Percentiles rank a stretch among this genome's conserved stretches.
These are phyloP conservation scores for Numenius arquata DNA, from an alignment of 2,113 vertebrate genomes.

Conservation along the genomic window DNA sequence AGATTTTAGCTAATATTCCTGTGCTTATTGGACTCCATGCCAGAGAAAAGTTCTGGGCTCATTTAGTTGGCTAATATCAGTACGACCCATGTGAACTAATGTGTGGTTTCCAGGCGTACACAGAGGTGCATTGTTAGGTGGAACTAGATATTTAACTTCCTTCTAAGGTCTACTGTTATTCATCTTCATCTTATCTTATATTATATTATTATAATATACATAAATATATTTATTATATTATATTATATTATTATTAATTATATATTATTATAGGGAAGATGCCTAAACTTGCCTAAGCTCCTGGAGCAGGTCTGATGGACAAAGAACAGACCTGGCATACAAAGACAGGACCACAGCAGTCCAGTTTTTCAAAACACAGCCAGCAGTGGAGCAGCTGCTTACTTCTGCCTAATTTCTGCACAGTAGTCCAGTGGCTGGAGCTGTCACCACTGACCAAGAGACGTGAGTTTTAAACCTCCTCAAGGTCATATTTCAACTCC, in stretches of 20 bases:
- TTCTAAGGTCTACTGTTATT: not conserved
- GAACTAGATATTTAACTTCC: not conserved
- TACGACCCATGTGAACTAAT: not conserved
- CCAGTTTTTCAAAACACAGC: not conserved
- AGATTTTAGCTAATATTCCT: not conserved
- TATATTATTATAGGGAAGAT: too few species aligned
- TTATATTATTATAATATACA: too few species aligned
- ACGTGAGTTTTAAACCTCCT: not conserved
- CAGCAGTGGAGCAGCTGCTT: not conserved
- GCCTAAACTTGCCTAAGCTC: not conserved
- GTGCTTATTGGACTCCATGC: not conserved
- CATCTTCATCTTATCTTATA: too few species aligned
- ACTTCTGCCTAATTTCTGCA: not conserved
- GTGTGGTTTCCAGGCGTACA: not conserved
- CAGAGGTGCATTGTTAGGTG: not conserved
- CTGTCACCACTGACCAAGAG: not conserved
- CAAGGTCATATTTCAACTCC: not conserved
- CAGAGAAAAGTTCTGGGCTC: not conserved
- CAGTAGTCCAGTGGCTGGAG: not conserved
- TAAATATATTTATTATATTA: too few species aligned
- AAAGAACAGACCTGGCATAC: not conserved
- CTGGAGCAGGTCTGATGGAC: not conserved
- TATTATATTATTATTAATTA: too few species aligned
- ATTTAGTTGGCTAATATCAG: not conserved
- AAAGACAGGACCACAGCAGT: not conserved